A percentile compares a stretch with the other conserved stretches of the same genome.
phyloP scores from a whole-genome alignment of 1,140 invertebrate genomes.

The Vanessa tameamea region DNA sequence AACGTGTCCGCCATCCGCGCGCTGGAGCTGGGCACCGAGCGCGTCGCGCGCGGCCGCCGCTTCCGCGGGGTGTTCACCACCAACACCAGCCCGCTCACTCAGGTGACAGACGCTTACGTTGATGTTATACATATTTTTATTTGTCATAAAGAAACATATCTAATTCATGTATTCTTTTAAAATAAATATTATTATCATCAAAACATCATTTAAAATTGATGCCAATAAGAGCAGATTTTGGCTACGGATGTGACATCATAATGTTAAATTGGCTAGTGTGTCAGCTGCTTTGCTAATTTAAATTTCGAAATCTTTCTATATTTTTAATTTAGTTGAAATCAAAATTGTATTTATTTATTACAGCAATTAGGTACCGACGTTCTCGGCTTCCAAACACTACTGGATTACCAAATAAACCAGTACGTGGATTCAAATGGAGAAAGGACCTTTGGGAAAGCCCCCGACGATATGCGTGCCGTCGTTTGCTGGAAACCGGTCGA shows the following conservation, averaged over 20 bases:
- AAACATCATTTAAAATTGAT: too few species aligned
- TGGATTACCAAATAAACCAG: slow-evolving; percentile 90
- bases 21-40: slow-evolving; percentile 88
- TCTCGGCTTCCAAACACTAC: slow-evolving; percentile 88
- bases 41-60: slow-evolving; percentile 83
- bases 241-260: too few species aligned
- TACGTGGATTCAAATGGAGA: slow-evolving; percentile 87
- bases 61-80: slow-evolving; percentile 91
- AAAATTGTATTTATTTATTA: slow-evolving; percentile 41
- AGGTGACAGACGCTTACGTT: slow-evolving; percentile 62
- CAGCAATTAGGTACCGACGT: slow-evolving; percentile 90
- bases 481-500: slow-evolving; percentile 87
- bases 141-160: too few species aligned
- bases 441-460: slow-evolving; percentile 86
- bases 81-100: slow-evolving; percentile 91
- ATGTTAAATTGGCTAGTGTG: too few species aligned
- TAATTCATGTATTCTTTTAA: too few species aligned
- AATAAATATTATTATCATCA: too few species aligned
- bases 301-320: too few species aligned
- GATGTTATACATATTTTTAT: too few species aligned
- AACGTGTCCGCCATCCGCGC: slow-evolving; percentile 89
- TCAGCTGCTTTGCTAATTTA: too few species aligned
- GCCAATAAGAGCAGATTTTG: too few species aligned
- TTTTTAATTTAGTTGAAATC: background rate
- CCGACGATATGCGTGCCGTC: slow-evolving; percentile 86